phyloP scores from a whole-genome alignment of 1,140 invertebrate genomes.

The Camponotus floridanus region DNA sequence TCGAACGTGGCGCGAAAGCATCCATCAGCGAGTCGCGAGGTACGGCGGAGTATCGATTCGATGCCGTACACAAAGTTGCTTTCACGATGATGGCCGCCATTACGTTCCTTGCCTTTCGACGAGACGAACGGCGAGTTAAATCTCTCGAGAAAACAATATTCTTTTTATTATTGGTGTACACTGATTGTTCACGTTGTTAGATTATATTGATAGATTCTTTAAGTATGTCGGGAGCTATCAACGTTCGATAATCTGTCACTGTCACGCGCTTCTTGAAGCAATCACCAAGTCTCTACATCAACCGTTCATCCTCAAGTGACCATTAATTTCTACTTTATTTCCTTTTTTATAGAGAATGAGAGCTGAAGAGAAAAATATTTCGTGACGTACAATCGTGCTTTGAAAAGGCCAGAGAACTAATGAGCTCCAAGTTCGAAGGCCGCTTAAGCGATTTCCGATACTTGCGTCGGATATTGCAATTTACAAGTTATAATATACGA shows the following conservation, averaged over 20 bases:
- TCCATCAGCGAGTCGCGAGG: slow-evolving; percentile 53
- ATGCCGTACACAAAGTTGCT: slow-evolving; percentile 8
- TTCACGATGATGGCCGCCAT: slow-evolving; percentile 2
- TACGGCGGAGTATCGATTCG: slow-evolving; percentile 48
- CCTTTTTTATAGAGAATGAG: neutral
- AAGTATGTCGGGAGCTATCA: neutral
- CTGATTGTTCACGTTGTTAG: neutral
- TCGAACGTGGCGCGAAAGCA: slow-evolving; percentile 58
- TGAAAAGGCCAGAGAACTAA: neutral
- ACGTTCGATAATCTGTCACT: slow-evolving; percentile 4
- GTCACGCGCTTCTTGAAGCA: neutral
- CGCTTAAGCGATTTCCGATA: slow-evolving; percentile 11
- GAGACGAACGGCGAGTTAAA: neutral
- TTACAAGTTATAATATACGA: neutral
- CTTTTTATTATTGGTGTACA: neutral
- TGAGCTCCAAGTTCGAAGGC: neutral
- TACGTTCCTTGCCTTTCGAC: slow-evolving; percentile 30
- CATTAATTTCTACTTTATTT: neutral
- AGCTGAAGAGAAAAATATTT: neutral
- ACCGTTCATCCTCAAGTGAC: neutral
- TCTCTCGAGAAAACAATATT: neutral
- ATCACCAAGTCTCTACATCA: neutral
- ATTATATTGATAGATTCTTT: neutral
- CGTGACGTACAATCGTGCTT: neutral
- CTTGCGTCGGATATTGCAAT: slow-evolving; percentile 18